Evolutionary conservation across 2,888 invertebrate genomes (phyloP), one percentile per base, ranked within the genome.

Genomic region (Cheilosia urbana): DNA sequence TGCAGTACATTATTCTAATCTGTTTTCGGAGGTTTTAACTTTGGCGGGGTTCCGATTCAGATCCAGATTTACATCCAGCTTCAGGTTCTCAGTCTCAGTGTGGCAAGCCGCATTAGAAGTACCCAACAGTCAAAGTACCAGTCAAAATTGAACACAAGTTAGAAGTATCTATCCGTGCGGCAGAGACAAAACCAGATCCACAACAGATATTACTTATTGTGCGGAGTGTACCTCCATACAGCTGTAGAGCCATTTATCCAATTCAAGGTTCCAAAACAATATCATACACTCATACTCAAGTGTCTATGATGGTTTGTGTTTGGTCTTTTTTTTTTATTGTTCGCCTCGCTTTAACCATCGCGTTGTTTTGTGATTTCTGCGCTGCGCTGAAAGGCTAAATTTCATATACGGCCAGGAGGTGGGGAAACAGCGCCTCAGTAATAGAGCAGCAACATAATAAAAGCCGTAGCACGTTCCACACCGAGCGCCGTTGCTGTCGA

Each of bases 191-290:
- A 76, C 77, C 72, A 83, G 57, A 83, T 68, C 65, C 42, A 19
- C 62, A 73, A 63, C 9, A 4, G 13, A 75, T 69, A 72, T 80
- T 66, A 66, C 75, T 75, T 57, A 51, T 78, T 55, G 40, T 51
- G n/a, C n/a, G 34, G 51, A 73, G 65, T 75, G 11, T 13, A 37
- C 3, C 11, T 37, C 0, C 37, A 37, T 13, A 13, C 4, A 37
- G 37, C 11, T 47, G 76, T 71, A 76, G 68, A 80, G 66, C 80
- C 80, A 80, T 85, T 80, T 80, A 80, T 84, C 55, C 71, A 65
- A 80, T 71, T 85, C 80, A 85, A 72, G 80, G 76, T 76, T 85
- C 37, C 76, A 80, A 79, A 85, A 80, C 69, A 80, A 71, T 49
- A 72, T 68, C 60, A 66, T 55, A 51, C 51, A 34, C 24, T 21